phyloP scores from a whole-genome alignment of 1,140 invertebrate genomes.

The Plutomurus gul region DNA sequence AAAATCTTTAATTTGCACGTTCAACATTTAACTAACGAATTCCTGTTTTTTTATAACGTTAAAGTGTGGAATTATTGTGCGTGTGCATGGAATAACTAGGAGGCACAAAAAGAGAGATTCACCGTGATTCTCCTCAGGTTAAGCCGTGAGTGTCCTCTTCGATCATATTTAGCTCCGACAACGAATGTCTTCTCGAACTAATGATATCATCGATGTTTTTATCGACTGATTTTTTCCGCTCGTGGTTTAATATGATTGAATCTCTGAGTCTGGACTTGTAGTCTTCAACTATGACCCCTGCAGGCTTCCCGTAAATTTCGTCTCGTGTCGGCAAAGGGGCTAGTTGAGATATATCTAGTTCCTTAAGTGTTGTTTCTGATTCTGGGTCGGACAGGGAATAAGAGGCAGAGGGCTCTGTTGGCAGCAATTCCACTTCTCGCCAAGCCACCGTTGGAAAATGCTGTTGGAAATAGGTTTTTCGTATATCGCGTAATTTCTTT shows the following conservation, averaged over 20 bases:
- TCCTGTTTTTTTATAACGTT: too few relatives aligned
- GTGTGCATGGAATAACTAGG: background rate
- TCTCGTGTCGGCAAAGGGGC: conserved; percentile 33
- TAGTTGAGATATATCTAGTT: conserved; percentile 40
- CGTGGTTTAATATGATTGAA: background rate
- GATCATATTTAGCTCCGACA: background rate
- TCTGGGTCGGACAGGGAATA: conserved; percentile 14
- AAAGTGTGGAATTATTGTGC: too few relatives aligned
- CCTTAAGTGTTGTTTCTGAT: conserved; percentile 32
- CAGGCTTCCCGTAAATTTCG: conserved; percentile 9
- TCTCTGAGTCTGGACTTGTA: conserved; percentile 30
- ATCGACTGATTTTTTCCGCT: background rate
- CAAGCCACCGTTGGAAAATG: background rate
- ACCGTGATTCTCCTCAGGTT: background rate
- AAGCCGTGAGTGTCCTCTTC: background rate
- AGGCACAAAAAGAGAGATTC: background rate
- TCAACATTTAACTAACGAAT: too few relatives aligned
- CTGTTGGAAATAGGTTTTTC: background rate
- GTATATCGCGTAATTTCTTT: background rate
- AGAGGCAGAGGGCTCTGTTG: background rate
- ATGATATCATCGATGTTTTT: background rate
- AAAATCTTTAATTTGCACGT: too few relatives aligned
- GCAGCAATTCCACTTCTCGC: background rate
- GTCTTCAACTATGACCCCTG: conserved; percentile 19
- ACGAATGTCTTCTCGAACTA: background rate